Conservation (phyloP, 2,797 vertebrate species). For the Anguilla obscura region DNA sequence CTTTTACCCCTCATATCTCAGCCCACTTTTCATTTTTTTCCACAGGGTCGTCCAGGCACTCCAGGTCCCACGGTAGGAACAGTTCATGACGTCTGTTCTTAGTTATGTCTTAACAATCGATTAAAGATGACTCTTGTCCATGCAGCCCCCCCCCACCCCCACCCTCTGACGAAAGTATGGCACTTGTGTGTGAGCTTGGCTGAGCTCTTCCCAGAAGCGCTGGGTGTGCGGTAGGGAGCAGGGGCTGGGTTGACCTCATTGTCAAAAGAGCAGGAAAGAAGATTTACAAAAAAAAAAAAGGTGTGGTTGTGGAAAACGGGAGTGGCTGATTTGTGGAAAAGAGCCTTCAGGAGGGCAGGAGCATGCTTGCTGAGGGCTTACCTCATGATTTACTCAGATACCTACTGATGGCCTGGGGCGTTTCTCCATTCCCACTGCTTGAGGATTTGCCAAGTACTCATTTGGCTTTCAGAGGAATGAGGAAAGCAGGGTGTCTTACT, state of each 20-base stretch:
- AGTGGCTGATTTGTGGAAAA: constrained; percentile 23
- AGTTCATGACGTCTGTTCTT: constrained; percentile 19
- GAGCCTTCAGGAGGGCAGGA: constrained; percentile 24
- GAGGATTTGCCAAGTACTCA: constrained; percentile 17
- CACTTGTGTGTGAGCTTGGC: background rate
- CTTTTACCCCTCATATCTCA: background rate
- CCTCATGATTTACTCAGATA: background rate
- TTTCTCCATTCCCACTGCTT: constrained; percentile 1
- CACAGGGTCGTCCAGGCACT: constrained; percentile 85
- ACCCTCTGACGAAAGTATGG: background rate
- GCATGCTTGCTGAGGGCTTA: constrained; percentile 25
- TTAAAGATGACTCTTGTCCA: background rate
- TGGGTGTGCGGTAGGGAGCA: constrained; percentile 2
- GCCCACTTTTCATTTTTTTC: constrained; percentile 44
- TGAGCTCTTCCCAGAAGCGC: background rate
- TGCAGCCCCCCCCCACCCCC: background rate
- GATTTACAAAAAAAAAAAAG: constrained; percentile 16
- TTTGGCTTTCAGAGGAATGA: constrained; percentile 22
- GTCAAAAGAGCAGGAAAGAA: background rate
- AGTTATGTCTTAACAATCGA: background rate
- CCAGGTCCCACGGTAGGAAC: constrained; percentile 85
- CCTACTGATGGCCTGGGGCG: constrained; percentile 7
- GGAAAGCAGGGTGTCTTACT: constrained; percentile 30
- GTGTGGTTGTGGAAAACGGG: background rate
- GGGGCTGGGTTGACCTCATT: constrained; percentile 8